Conservation (phyloP, 2,888 invertebrate genomes). For the Trichacis sp. region DNA sequence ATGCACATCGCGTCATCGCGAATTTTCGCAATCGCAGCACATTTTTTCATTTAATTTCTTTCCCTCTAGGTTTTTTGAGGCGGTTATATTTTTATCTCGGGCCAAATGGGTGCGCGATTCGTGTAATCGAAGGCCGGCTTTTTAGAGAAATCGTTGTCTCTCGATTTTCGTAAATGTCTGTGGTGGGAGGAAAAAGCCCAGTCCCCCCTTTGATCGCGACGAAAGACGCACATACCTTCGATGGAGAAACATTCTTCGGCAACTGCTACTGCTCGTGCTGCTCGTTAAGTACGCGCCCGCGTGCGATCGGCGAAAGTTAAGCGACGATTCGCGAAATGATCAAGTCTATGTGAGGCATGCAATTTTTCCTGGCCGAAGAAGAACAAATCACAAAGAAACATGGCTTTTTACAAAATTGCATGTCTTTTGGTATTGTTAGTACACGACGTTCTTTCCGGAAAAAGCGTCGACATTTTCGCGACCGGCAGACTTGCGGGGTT, state of each 20-base stretch:
- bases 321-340: conserved; percentile 6
- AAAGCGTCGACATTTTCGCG: conserved; percentile 54
- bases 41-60: too few relatives aligned
- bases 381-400: conserved; percentile 23
- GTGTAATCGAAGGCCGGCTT: too few relatives aligned
- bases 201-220: not conserved
- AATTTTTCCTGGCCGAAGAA: not conserved
- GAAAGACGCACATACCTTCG: conserved; percentile 16
- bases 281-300: conserved; percentile 26
- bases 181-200: too few relatives aligned
- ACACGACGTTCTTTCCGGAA: conserved; percentile 23
- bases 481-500: conserved; percentile 38
- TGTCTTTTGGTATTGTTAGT: conserved; percentile 21
- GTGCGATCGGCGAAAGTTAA: conserved; percentile 12
- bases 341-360: not conserved
- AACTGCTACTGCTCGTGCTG: conserved; percentile 18
- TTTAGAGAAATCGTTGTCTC: too few relatives aligned
- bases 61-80: too few relatives aligned
- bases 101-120: too few relatives aligned
- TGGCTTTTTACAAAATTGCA: conserved; percentile 33
- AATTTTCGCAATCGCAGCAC: too few relatives aligned
- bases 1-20: too few relatives aligned
- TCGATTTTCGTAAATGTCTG: too few relatives aligned
- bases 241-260: conserved; percentile 25
- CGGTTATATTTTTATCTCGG: too few relatives aligned